Evolutionary conservation across 2,888 invertebrate genomes (phyloP).

Genomic region (Mesorhabditis sp.): DNA sequence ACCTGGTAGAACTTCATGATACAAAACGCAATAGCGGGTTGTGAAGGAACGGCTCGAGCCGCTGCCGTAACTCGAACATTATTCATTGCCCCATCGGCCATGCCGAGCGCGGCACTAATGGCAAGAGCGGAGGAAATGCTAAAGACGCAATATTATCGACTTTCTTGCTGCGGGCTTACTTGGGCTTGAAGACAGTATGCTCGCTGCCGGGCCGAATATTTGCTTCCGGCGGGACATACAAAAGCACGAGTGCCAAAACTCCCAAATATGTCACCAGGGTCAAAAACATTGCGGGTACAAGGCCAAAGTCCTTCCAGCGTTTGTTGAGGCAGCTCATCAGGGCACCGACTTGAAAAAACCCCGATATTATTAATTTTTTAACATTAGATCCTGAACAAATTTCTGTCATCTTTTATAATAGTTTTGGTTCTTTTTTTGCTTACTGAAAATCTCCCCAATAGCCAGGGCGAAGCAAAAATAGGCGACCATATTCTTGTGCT

Average conservation of each 20-base stretch:
- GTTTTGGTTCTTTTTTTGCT: not conserved
- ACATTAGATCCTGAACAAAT: no score
- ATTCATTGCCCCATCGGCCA: slow-evolving; percentile 33
- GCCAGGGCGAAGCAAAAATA: not conserved
- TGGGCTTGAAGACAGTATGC: not conserved
- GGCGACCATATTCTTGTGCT: not conserved
- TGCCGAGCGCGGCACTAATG: slow-evolving; percentile 26
- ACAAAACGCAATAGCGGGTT: slow-evolving; percentile 32
- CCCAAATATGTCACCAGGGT: not conserved
- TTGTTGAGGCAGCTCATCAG: not conserved
- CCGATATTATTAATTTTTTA: not conserved
- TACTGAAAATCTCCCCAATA: not conserved
- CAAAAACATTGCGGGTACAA: not conserved
- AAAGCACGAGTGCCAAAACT: not conserved
- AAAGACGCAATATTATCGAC: no score
- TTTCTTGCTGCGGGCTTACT: not conserved
- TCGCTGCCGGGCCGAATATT: not conserved
- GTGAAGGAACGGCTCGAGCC: slow-evolving; percentile 27
- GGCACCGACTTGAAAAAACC: not conserved
- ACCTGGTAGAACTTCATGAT: slow-evolving; percentile 41
- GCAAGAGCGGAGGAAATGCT: slow-evolving; percentile 16
- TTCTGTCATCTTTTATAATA: not conserved
- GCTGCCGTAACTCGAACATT: slow-evolving; percentile 29
- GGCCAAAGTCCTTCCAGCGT: not conserved
- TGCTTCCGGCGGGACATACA: not conserved